Evolutionary conservation across 1,140 invertebrate species (phyloP).

Genomic region (Diuraphis noxia): DNA sequence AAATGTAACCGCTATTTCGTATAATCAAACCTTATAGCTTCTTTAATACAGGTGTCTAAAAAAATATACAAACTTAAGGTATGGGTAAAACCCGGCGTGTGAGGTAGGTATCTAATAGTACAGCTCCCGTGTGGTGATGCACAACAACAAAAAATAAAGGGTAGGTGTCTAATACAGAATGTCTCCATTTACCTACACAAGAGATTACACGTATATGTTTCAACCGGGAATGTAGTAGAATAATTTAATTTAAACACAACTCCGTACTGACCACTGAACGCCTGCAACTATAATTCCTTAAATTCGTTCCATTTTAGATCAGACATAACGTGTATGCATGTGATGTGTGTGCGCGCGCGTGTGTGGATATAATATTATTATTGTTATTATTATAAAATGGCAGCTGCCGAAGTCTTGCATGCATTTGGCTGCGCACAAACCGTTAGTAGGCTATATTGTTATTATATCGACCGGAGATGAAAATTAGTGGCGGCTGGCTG

Average conservation of each 20-base stretch:
- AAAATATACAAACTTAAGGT: too few relatives aligned
- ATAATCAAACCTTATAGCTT: too few relatives aligned
- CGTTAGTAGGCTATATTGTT: not conserved
- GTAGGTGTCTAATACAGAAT: not conserved
- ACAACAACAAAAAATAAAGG: too few relatives aligned
- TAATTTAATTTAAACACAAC: not conserved
- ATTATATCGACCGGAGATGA: constrained; percentile 4
- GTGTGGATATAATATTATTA: not conserved
- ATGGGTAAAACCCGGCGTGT: too few relatives aligned
- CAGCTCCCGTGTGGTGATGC: too few relatives aligned
- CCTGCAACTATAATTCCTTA: not conserved
- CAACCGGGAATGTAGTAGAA: not conserved
- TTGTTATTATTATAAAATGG: not conserved
- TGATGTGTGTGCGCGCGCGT: not conserved
- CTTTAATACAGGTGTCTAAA: too few relatives aligned
- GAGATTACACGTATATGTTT: not conserved
- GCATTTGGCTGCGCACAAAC: not conserved
- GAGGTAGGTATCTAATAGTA: too few relatives aligned
- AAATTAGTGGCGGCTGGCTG: not conserved
- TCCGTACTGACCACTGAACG: not conserved
- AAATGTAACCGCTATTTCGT: too few relatives aligned
- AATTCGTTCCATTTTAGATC: not conserved
- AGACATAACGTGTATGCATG: not conserved
- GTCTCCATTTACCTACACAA: not conserved
- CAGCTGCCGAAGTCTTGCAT: not conserved